Percentiles rank a stretch among this genome's conserved stretches.
phyloP scores from a whole-genome alignment of 1,140 invertebrate genomes.

The Babylonia areolata region DNA sequence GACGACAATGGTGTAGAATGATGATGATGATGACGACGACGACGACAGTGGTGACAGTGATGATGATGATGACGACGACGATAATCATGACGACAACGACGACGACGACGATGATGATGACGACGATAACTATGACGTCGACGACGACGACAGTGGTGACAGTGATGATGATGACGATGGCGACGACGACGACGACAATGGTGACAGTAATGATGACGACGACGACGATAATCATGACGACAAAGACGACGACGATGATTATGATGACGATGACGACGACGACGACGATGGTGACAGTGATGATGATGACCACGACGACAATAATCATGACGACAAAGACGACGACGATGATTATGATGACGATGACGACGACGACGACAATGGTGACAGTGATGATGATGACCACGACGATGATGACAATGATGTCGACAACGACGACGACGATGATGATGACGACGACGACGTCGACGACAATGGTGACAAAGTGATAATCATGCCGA shows the following conservation, averaged over 20 bases:
- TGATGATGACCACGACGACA: conserved; percentile 26
- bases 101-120: not conserved
- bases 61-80: not conserved
- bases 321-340: conserved; percentile 24
- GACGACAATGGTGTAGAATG: no score
- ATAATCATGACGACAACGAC: not conserved
- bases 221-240: no score
- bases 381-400: not conserved
- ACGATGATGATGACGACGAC: conserved; percentile 1
- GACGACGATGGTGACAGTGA: not conserved
- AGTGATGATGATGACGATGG: not conserved
- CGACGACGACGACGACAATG: not conserved
- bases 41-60: not conserved
- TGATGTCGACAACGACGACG: no score
- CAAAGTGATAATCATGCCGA: conserved; percentile 1
- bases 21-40: no score
- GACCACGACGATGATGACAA: not conserved
- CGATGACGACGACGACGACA: no score
- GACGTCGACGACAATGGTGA: not conserved
- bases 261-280: not conserved
- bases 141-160: not conserved
- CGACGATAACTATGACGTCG: not conserved
- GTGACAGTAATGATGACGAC: not conserved
- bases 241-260: not conserved
- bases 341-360: no score